Percentiles rank a stretch among this genome's conserved stretches.
These are phyloP conservation scores for Percopsis transmontana DNA, from an alignment of 2,113 vertebrate genomes.

Conservation along the genomic window DNA sequence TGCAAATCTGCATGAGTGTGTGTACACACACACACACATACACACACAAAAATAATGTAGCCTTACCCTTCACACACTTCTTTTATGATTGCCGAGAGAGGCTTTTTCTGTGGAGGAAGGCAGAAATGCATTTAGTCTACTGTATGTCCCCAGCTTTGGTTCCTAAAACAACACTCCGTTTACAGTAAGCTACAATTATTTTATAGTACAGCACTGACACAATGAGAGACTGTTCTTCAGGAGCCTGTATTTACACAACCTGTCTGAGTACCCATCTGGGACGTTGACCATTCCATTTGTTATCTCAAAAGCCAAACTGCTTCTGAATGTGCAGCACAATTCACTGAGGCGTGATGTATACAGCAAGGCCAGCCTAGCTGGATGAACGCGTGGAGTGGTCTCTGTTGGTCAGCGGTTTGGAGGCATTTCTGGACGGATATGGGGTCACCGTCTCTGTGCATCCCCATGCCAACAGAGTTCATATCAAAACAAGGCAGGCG, in stretches of 20 bases:
- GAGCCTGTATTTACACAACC: constrained; percentile 30
- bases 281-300: constrained; percentile 16
- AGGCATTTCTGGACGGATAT: background rate
- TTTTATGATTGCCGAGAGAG: constrained; percentile 95
- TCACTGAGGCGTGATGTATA: background rate
- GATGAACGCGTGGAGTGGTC: background rate
- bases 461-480: background rate
- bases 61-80: constrained; percentile 99
- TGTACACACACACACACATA: background rate
- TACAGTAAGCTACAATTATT: constrained; percentile 47
- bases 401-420: background rate
- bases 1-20: constrained; percentile 11
- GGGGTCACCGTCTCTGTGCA: too few relatives aligned
- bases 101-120: constrained; percentile 88
- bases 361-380: background rate
- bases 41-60: background rate
- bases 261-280: constrained; percentile 8
- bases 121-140: constrained; percentile 52
- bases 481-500: constrained; percentile 1
- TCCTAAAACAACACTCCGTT: constrained; percentile 42
- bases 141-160: constrained; percentile 5
- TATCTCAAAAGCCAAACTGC: constrained; percentile 1
- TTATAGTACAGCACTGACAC: constrained; percentile 44
- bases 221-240: constrained; percentile 32
- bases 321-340: background rate